These are phyloP conservation scores for Alsophila aescularia DNA, from an alignment of 2,888 invertebrate genomes.

Conservation along the genomic window DNA sequence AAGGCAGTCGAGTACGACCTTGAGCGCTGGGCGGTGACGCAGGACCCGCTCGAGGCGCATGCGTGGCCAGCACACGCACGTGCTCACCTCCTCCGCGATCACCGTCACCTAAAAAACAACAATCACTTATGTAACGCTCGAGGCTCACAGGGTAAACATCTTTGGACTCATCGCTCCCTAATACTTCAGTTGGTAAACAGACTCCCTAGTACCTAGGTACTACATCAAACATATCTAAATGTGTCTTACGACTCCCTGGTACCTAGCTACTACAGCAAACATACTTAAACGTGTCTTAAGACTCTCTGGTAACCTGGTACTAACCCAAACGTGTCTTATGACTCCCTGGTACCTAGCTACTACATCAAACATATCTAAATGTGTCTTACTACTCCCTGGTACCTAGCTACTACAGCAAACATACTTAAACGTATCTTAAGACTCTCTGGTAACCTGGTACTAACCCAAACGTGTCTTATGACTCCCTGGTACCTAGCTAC, in stretches of 20 bases:
- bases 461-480: too few relatives aligned
- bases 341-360: not conserved
- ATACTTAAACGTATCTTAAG: too few relatives aligned
- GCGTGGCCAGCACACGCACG: slow-evolving; percentile 92
- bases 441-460: too few relatives aligned
- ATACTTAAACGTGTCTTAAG: too few relatives aligned
- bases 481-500: not conserved
- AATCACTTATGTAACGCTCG: slow-evolving; percentile 15
- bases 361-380: too few relatives aligned
- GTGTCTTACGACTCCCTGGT: too few relatives aligned
- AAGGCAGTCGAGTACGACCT: slow-evolving; percentile 90
- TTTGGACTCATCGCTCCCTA: not conserved
- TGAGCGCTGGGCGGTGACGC: slow-evolving; percentile 89
- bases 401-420: too few relatives aligned
- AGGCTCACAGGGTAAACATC: not conserved
- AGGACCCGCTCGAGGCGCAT: slow-evolving; percentile 90
- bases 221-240: too few relatives aligned
- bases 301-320: too few relatives aligned
- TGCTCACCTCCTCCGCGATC: slow-evolving; percentile 90
- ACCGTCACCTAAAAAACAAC: slow-evolving; percentile 86
- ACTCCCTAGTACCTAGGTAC: not conserved
- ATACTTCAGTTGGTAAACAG: not conserved
- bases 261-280: too few relatives aligned
- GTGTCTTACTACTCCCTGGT: too few relatives aligned
- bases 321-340: too few relatives aligned